These are phyloP conservation scores for Chouioia cunea DNA, from an alignment of 2,888 invertebrate species.

Conservation along the genomic window DNA sequence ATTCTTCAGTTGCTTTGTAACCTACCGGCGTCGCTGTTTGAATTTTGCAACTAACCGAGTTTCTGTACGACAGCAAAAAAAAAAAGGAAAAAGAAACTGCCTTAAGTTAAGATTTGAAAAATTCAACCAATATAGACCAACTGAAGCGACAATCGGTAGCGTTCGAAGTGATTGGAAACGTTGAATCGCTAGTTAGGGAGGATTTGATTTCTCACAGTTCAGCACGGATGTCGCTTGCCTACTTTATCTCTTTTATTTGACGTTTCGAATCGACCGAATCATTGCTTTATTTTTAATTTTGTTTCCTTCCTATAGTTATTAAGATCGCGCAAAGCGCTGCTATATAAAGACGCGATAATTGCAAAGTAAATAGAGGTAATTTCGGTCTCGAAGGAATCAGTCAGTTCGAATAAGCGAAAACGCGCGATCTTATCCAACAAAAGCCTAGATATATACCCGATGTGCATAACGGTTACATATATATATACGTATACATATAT, in stretches of 20 bases:
- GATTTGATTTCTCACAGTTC: conserved; percentile 41
- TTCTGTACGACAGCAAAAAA: neutral
- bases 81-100: neutral
- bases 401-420: conserved; percentile 23
- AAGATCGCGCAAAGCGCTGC: conserved; percentile 45
- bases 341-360: conserved; percentile 39
- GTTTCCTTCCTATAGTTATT: conserved; percentile 32
- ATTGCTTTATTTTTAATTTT: conserved; percentile 28
- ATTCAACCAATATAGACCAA: neutral
- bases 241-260: conserved; percentile 37
- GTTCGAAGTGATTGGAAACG: conserved; percentile 30
- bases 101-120: neutral
- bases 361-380: conserved; percentile 20
- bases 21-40: conserved; percentile 10
- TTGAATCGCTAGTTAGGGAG: conserved; percentile 35
- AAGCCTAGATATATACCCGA: conserved; percentile 43
- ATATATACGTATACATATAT: no score
- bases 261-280: no score
- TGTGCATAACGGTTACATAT: no score
- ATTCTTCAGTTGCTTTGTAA: conserved; percentile 21
- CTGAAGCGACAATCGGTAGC: conserved; percentile 13
- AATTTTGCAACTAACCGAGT: neutral
- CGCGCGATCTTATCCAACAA: conserved; percentile 44
- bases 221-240: conserved; percentile 43
- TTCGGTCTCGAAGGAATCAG: conserved; percentile 46